phyloP scores from a whole-genome alignment of 2,113 vertebrate genomes.

The Macquaria australasica region DNA sequence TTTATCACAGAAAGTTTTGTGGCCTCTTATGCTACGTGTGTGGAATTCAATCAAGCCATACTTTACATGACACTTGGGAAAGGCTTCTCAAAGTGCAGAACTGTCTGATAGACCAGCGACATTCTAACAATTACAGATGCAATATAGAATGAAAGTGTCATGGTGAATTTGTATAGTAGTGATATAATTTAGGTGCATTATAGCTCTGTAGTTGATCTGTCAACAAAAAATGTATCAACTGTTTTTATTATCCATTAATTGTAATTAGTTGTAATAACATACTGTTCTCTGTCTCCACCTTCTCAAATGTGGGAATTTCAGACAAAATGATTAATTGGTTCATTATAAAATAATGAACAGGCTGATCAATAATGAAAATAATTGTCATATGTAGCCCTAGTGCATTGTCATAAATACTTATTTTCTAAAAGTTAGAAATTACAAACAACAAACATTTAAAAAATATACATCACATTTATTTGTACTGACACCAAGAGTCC shows the following conservation, averaged over 20 bases:
- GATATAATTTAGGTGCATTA: neutral
- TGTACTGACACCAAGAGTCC: conserved; percentile 79
- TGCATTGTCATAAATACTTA: neutral
- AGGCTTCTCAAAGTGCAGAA: neutral
- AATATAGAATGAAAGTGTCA: neutral
- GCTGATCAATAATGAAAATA: neutral
- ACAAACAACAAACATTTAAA: conserved; percentile 72
- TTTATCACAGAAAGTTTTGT: conserved; percentile 55
- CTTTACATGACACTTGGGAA: conserved; percentile 8
- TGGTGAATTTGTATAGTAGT: neutral
- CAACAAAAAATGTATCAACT: neutral
- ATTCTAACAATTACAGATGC: neutral
- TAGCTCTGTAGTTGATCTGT: neutral
- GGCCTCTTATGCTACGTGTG: conserved; percentile 20
- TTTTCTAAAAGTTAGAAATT: conserved; percentile 48
- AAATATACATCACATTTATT: conserved; percentile 91
- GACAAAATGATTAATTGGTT: neutral
- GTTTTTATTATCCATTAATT: neutral
- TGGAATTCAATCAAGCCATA: conserved; percentile 49
- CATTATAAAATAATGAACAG: neutral
- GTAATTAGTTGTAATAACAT: too few relatives aligned
- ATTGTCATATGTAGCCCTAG: neutral
- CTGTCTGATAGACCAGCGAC: neutral
- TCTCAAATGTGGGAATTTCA: neutral
- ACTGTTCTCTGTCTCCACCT: neutral